Evolutionary conservation across 92 coral and sea anemone species (phyloP).

Genomic region (Micromussa lordhowensis): DNA sequence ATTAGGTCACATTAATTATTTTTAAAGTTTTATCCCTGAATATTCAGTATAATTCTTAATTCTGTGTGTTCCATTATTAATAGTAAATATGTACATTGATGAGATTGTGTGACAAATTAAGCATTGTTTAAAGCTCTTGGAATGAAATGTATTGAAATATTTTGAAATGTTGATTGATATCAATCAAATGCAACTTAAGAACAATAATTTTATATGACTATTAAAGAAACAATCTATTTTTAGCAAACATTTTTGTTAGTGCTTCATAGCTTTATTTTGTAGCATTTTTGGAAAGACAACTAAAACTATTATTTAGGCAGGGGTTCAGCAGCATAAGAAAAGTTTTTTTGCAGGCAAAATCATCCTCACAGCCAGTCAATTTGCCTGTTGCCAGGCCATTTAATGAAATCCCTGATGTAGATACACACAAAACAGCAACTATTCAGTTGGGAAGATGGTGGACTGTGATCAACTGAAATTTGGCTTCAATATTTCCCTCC

Average conservation of each 20-base stretch:
- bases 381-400: too few relatives aligned
- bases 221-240: neutral
- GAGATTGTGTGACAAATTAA: slow-evolving; percentile 14
- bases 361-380: too few relatives aligned
- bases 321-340: too few relatives aligned
- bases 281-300: neutral
- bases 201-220: neutral
- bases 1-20: neutral
- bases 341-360: too few relatives aligned
- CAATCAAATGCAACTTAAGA: neutral
- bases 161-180: neutral
- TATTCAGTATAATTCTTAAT: neutral
- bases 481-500: neutral
- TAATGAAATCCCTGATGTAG: neutral
- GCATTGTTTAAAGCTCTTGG: slow-evolving; percentile 15
- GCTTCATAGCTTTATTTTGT: neutral
- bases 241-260: neutral
- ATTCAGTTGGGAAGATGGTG: neutral
- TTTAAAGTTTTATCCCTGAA: neutral
- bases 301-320: neutral
- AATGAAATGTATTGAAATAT: slow-evolving; percentile 1
- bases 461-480: neutral
- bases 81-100: neutral
- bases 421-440: neutral
- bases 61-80: neutral